Percentiles rank a stretch among this genome's conserved stretches.
These are phyloP conservation scores for Euzetes globulus DNA, from an alignment of 2,888 invertebrate species.

Conservation along the genomic window DNA sequence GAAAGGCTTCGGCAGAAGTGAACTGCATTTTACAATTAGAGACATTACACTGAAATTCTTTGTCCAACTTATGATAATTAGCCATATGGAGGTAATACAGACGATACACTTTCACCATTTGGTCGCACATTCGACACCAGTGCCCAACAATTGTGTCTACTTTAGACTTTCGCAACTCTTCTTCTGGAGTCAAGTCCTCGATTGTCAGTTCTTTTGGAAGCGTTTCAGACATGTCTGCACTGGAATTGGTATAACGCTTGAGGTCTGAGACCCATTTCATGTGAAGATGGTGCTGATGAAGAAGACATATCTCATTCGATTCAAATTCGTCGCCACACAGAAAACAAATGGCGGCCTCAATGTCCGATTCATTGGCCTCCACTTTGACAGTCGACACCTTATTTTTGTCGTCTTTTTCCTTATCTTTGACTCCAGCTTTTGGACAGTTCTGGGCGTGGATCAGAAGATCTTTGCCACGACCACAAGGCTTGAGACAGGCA, in stretches of 20 bases:
- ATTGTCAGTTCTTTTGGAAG: slow-evolving; percentile 18
- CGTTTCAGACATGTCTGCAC: background rate
- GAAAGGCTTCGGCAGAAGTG: slow-evolving; percentile 36
- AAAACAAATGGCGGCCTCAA: slow-evolving; percentile 40
- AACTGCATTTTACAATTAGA: slow-evolving; percentile 37
- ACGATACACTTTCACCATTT: slow-evolving; percentile 38
- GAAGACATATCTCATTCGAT: slow-evolving; percentile 39
- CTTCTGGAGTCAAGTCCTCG: slow-evolving; percentile 34
- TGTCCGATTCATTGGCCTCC: slow-evolving; percentile 36
- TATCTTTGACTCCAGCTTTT: slow-evolving; percentile 24
- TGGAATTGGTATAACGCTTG: background rate
- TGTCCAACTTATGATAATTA: slow-evolving; percentile 38
- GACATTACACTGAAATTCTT: slow-evolving; percentile 38
- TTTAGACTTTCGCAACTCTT: slow-evolving; percentile 34
- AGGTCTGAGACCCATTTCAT: slow-evolving; percentile 41
- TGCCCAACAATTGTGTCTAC: slow-evolving; percentile 37
- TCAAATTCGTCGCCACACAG: slow-evolving; percentile 41
- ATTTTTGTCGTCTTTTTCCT: background rate
- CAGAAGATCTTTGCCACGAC: slow-evolving; percentile 41
- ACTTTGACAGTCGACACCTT: slow-evolving; percentile 10
- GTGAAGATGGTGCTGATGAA: slow-evolving; percentile 43
- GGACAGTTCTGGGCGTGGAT: slow-evolving; percentile 31
- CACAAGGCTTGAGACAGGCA: slow-evolving; percentile 42
- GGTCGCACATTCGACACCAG: slow-evolving; percentile 39
- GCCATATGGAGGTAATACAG: slow-evolving; percentile 39